Conservation (phyloP, 2,113 vertebrate species). For the Pteropus alecto region DNA sequence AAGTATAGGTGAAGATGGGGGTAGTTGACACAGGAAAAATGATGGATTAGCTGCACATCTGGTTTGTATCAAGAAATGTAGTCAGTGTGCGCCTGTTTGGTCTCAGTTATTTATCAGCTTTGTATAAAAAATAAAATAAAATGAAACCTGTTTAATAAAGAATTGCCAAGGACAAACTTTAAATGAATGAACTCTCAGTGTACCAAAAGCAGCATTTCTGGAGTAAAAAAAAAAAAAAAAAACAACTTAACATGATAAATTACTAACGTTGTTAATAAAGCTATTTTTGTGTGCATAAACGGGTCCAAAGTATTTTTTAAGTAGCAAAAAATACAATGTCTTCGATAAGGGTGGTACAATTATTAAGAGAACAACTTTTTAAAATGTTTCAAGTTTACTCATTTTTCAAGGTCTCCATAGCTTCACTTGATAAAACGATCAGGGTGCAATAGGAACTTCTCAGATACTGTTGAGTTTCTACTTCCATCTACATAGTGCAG, state of each 20-base stretch:
- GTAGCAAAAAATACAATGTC: background rate
- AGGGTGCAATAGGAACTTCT: background rate
- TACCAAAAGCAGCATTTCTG: constrained; percentile 34
- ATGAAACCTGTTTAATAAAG: constrained; percentile 6
- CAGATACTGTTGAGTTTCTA: background rate
- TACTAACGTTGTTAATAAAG: constrained; percentile 3
- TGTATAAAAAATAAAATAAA: constrained; percentile 30
- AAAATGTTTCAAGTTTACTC: background rate
- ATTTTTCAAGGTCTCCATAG: background rate
- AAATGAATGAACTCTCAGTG: constrained; percentile 36
- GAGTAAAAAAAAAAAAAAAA: background rate
- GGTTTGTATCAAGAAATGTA: constrained; percentile 45
- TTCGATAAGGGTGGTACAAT: background rate
- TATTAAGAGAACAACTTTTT: background rate
- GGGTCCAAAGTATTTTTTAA: background rate
- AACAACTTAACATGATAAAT: background rate
- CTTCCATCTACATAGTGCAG: background rate
- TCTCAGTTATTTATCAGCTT: constrained; percentile 54
- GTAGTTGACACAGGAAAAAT: background rate
- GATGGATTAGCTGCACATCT: constrained; percentile 36
- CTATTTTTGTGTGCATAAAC: background rate
- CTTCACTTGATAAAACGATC: background rate
- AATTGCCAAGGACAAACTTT: constrained; percentile 49
- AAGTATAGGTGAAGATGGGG: background rate
- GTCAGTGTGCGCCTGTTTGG: background rate